These are phyloP conservation scores for Imbricaverruca yamaguchii DNA, from an alignment of 2,888 invertebrate species.

Conservation along the genomic window DNA sequence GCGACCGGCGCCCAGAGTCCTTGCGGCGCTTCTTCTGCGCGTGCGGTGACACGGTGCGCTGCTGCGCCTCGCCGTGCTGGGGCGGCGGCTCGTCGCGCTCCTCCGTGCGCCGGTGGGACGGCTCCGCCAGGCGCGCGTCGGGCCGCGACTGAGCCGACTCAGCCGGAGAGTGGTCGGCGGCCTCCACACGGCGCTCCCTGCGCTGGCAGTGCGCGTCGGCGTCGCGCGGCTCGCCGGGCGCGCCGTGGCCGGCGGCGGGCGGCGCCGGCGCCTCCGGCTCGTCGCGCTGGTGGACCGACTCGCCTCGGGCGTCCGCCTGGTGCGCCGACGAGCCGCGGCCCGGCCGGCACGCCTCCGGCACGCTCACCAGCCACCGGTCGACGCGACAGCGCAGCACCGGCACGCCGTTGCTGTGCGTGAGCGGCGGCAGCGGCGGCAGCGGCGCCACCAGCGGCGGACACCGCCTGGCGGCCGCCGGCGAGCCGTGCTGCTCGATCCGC, in stretches of 20 bases:
- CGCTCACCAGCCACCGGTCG: background rate
- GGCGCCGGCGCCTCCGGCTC: background rate
- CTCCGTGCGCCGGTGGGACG: background rate
- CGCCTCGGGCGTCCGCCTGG: no score
- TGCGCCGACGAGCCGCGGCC: background rate
- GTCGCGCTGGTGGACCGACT: background rate
- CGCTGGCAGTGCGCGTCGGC: background rate
- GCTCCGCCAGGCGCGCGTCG: background rate
- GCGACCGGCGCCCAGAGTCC: background rate
- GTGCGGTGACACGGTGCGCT: background rate
- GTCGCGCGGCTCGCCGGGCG: background rate
- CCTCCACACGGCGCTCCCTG: background rate
- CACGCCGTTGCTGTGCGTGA: background rate
- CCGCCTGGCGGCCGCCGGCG: background rate
- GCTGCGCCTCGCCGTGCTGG: background rate
- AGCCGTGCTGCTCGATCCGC: background rate
- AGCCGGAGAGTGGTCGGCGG: background rate
- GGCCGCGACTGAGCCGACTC: background rate
- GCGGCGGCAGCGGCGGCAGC: background rate
- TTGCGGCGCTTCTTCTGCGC: background rate
- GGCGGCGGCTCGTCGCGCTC: background rate
- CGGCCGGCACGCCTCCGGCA: background rate
- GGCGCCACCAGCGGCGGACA: no score
- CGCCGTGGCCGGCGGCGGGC: background rate
- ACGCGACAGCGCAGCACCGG: conserved; percentile 15